Percentiles rank a stretch among this genome's conserved stretches.
Conservation (phyloP, 2,888 invertebrate genomes). For the Lasioglossum zephyrum region DNA sequence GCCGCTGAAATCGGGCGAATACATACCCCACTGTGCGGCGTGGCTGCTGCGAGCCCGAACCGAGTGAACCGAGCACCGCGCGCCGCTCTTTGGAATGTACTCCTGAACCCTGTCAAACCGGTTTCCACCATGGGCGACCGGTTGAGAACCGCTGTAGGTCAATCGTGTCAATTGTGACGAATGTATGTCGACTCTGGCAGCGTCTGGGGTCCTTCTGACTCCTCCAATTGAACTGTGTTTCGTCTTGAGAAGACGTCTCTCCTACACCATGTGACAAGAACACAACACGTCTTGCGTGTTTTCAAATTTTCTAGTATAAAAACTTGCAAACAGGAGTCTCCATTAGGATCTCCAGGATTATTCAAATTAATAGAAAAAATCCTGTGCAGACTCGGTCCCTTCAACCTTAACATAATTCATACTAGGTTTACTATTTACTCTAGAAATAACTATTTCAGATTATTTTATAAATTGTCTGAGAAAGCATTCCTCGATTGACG, state of each 20-base stretch:
- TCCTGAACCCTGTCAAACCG: conserved; percentile 56
- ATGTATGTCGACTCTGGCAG: conserved; percentile 72
- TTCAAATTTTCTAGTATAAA: too few relatives aligned
- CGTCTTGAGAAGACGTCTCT: background rate
- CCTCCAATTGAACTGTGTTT: background rate
- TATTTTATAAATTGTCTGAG: background rate
- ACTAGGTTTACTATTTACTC: too few relatives aligned
- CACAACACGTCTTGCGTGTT: too few relatives aligned
- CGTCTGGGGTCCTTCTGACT: conserved; percentile 38
- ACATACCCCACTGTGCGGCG: background rate
- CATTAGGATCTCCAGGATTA: too few relatives aligned
- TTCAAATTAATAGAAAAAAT: too few relatives aligned
- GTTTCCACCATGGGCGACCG: conserved; percentile 38
- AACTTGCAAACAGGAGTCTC: too few relatives aligned
- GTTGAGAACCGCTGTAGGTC: conserved; percentile 79
- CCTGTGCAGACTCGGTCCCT: too few relatives aligned
- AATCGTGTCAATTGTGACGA: conserved; percentile 82
- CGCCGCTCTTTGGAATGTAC: conserved; percentile 43
- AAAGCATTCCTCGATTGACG: background rate
- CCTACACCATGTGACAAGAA: too few relatives aligned
- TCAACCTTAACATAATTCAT: too few relatives aligned
- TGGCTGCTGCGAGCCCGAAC: background rate
- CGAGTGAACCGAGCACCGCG: conserved; percentile 9
- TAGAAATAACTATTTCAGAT: too few relatives aligned
- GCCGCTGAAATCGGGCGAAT: too few relatives aligned